Conservation (phyloP, 2,797 vertebrate genomes). For the Apodemus agrarius region DNA sequence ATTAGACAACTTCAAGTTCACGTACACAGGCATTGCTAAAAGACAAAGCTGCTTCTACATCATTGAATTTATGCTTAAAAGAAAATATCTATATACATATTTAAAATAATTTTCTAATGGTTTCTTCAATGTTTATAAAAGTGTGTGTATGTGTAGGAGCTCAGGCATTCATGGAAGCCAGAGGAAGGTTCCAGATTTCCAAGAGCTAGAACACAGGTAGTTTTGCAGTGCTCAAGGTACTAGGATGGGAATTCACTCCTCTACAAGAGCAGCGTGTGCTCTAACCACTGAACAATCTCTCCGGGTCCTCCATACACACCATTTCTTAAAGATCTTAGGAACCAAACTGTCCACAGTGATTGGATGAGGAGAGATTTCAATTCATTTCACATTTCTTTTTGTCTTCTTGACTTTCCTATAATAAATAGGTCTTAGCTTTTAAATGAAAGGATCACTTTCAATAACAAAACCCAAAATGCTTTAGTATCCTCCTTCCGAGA, state of each 20-base stretch:
- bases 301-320: background rate
- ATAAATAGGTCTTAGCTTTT: background rate
- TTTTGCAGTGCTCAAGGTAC: background rate
- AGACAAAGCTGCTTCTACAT: background rate
- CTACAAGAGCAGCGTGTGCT: background rate
- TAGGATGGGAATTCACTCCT: background rate
- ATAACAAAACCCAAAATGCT: constrained; percentile 1
- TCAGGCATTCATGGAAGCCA: background rate
- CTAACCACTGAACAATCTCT: background rate
- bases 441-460: background rate
- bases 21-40: background rate
- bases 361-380: background rate
- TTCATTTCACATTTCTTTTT: constrained; percentile 35
- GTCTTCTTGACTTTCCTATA: background rate
- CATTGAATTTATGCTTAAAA: background rate
- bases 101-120: background rate
- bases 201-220: background rate
- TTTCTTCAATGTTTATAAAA: background rate
- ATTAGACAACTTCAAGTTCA: background rate
- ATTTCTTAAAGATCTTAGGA: background rate
- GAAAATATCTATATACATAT: background rate
- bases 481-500: constrained; percentile 2
- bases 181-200: background rate
- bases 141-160: background rate
- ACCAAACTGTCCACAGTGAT: background rate